Evolutionary conservation across 2,888 invertebrate genomes (phyloP), one percentile per base, ranked within the genome.

Genomic region (Drosophila nr. medialis): DNA sequence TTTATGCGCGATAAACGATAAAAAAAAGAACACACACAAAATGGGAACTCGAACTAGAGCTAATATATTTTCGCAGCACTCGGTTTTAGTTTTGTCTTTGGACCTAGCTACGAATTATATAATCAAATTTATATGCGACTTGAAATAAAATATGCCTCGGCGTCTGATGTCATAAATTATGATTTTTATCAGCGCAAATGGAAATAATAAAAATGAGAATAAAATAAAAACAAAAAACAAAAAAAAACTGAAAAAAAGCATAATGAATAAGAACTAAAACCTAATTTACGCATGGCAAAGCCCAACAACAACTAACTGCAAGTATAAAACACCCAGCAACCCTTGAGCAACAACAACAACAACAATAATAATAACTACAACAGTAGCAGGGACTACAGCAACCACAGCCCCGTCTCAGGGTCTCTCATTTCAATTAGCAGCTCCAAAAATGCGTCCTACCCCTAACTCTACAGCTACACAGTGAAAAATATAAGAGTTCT

Each of bases 101-200:
- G 54, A 42, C 53, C 21, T 15, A 32, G 51, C 40, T 62, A 11
- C 53, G 24, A 64, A 64, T 51, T 54, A 45, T 50, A 36, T 55
- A 64, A 40, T 62, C 24, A 75, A 75, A 78, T 78, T 78, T 78
- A 75, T 73, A 70, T 56, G 58, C 53, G 63, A 48, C 54, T 68
- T 65, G 80, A 77, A 73, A 81, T 86, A 89, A 88, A 80, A 85
- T 85, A 85, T 86, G 78, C 81, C 81, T 60, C 64, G 80, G 75
- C 88, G 67, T 75, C 76, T 89, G 90, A 79, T 91, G 91, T 89
- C 91, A 92, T 92, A 92, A 92, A 92, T 92, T 92, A 91, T 92
- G 92, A 92, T 92, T 91, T 83, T 89, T 91, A 92, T 92, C 92
- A 89, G 85, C 78, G 68, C 86, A 90, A 88, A 88, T 83, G 79